Conservation (phyloP, 2,888 invertebrate species). For the Machimus rusticus region DNA sequence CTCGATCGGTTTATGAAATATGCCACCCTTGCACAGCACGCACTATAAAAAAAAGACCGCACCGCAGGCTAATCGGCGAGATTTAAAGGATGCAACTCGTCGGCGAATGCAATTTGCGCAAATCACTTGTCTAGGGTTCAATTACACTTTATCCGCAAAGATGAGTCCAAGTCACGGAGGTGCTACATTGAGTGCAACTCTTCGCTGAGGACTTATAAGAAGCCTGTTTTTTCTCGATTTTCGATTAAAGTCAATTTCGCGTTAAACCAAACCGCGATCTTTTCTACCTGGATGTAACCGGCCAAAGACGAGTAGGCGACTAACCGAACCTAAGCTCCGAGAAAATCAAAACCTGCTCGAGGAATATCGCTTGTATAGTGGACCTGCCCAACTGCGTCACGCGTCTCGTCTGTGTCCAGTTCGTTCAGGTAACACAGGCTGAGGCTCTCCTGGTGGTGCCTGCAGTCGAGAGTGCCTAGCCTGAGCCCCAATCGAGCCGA, state of each 20-base stretch:
- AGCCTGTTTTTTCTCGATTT: slow-evolving; percentile 6
- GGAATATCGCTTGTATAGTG: background rate
- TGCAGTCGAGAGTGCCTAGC: background rate
- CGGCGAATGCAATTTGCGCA: slow-evolving; percentile 7
- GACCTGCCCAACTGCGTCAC: slow-evolving; percentile 13
- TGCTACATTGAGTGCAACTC: background rate
- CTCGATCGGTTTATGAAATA: slow-evolving; percentile 13
- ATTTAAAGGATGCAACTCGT: background rate
- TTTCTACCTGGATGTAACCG: background rate
- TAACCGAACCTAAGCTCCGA: background rate
- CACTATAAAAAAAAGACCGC: background rate
- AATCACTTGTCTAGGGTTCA: slow-evolving; percentile 28
- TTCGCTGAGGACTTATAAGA: background rate
- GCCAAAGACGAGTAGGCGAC: slow-evolving; percentile 32
- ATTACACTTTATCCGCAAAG: background rate
- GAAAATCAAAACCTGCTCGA: slow-evolving; percentile 31
- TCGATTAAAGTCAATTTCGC: slow-evolving; percentile 14
- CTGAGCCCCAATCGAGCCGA: background rate
- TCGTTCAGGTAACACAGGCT: background rate
- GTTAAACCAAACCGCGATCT: background rate
- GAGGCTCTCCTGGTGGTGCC: background rate
- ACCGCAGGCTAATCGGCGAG: background rate
- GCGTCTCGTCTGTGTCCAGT: background rate
- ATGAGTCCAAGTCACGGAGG: background rate
- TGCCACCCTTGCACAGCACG: slow-evolving; percentile 5